phyloP scores from a whole-genome alignment of 1,140 invertebrate species.

The Drosophila dunni region DNA sequence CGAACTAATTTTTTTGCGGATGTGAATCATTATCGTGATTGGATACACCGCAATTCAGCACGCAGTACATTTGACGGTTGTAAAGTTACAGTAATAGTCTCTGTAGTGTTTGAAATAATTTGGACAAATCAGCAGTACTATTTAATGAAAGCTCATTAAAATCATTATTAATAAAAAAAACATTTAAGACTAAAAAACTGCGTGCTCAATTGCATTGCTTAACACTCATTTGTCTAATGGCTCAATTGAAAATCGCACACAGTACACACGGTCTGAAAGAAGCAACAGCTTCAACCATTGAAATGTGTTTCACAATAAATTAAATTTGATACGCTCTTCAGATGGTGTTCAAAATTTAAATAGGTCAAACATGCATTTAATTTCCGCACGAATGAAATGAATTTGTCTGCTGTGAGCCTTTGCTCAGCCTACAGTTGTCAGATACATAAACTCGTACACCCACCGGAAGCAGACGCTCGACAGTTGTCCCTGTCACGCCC shows the following conservation, averaged over 20 bases:
- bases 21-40: neutral
- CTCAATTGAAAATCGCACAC: conserved; percentile 7
- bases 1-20: neutral
- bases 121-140: too few relatives aligned
- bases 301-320: conserved; percentile 72
- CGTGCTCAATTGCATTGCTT: too few relatives aligned
- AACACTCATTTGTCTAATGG: neutral
- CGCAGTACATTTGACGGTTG: too few relatives aligned
- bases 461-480: conserved; percentile 28
- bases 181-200: too few relatives aligned
- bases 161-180: too few relatives aligned
- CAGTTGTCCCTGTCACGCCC: conserved; percentile 12
- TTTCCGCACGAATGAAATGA: conserved; percentile 79
- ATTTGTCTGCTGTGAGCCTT: conserved; percentile 64
- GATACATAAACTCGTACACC: conserved; percentile 47
- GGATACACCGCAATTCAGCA: neutral
- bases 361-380: conserved; percentile 80
- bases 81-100: too few relatives aligned
- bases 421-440: conserved; percentile 64
- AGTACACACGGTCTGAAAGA: conserved; percentile 1
- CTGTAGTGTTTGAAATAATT: too few relatives aligned
- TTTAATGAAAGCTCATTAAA: too few relatives aligned
- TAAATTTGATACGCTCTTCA: conserved; percentile 62
- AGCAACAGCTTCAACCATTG: conserved; percentile 38
- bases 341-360: conserved; percentile 59